These are phyloP conservation scores for Diceros bicornis DNA, from an alignment of 2,797 vertebrate species.

Conservation along the genomic window DNA sequence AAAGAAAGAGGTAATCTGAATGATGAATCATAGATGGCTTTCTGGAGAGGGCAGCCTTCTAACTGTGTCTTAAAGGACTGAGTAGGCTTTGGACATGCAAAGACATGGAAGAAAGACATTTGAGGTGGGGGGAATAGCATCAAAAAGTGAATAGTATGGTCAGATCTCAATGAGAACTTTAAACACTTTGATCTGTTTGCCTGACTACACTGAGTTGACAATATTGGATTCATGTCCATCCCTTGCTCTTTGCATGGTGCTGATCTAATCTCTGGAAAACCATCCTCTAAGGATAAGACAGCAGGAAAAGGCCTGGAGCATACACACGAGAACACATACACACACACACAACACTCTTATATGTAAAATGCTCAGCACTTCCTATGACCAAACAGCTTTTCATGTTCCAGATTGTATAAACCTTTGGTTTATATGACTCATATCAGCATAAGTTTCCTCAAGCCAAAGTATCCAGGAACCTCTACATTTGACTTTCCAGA, in stretches of 20 bases:
- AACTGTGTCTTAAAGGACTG: background rate
- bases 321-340: background rate
- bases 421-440: background rate
- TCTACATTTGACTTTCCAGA: background rate
- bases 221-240: background rate
- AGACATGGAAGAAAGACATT: background rate
- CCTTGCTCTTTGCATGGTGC: background rate
- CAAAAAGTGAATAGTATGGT: background rate
- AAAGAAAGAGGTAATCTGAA: conserved; percentile 10
- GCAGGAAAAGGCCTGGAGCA: background rate
- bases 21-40: background rate
- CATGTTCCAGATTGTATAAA: background rate
- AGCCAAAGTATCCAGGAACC: background rate
- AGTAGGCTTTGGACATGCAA: background rate
- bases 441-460: background rate
- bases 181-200: background rate
- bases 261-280: background rate
- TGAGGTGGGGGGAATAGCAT: background rate
- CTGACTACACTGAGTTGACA: background rate
- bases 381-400: background rate
- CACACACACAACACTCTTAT: background rate
- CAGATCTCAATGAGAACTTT: background rate
- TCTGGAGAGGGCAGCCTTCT: background rate
- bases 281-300: background rate
- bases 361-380: background rate